Evolutionary conservation across 2,113 vertebrate species (phyloP), one percentile per base, ranked within the genome.

Genomic region (Lanius collurio): DNA sequence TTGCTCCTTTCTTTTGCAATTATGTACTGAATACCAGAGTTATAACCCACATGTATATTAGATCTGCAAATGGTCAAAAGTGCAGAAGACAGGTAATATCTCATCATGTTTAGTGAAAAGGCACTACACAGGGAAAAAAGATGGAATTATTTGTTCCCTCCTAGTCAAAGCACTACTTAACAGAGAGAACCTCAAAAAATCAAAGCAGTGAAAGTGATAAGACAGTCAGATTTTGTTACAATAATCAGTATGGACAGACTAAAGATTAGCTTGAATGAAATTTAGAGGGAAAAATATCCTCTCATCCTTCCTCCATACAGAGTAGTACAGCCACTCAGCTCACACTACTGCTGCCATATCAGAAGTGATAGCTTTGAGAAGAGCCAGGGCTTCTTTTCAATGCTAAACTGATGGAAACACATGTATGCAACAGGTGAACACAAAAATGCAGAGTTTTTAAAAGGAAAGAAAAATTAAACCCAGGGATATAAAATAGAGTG

Each of bases 391-490:
- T 83, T 76, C 59, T 56, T 96, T 90, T 83, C 93, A 93, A 37
- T 85, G 46, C 69, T 87, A 19, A 93, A 59, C 77, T 64, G 31
- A 71, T 28, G 88, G 94, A 97, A 97, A 84, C 76, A 92, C 74
- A 74, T 0, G 1, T 5, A 76, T 65, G 57, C 41, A 88, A 50
- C 60, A 89, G 35, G 69, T 67, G 70, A 94, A 91, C 68, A 47
- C 77, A 93, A 47, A 97, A 86, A 70, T 2, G 15, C 59, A 84
- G 87, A 90, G 46, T 13, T 70, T 86, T 50, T 31, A 30, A 57
- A 97, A 94, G 59, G 83, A 84, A 80, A 82, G 17, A 83, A 64
- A 53, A 27, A 78, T 39, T 11, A 55, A 60, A 13, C 4, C 11
- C 13, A 41, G 53, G 20, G 31, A 27, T 73, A 33, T 47, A 76